A percentile compares a stretch with the other conserved stretches of the same genome.
Conservation (phyloP, 2,797 vertebrate species). For the Alcedo atthis region DNA sequence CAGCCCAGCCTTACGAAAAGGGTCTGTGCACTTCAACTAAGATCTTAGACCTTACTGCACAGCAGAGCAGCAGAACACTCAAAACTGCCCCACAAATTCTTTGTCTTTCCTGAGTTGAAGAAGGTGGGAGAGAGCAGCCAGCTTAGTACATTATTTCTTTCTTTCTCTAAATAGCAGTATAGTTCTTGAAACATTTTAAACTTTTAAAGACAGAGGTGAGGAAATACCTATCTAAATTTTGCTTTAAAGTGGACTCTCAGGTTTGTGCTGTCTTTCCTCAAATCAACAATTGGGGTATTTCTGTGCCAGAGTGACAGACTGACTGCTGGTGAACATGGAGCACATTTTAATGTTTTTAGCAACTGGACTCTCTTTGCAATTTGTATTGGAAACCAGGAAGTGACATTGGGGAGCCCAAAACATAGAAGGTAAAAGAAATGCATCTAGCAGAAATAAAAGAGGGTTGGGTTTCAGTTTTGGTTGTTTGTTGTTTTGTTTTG, state of each 20-base stretch:
- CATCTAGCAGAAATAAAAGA: not conserved
- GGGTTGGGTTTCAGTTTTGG: not conserved
- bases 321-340: not conserved
- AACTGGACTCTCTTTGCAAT: not conserved
- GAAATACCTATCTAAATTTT: not conserved
- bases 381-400: not conserved
- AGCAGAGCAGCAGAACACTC: not conserved
- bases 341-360: not conserved
- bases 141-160: not conserved
- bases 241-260: not conserved
- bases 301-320: not conserved
- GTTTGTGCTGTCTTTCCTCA: not conserved
- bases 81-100: not conserved
- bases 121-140: not conserved
- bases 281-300: not conserved
- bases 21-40: not conserved
- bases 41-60: not conserved
- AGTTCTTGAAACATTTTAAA: not conserved
- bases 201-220: not conserved
- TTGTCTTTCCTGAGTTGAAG: not conserved
- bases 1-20: not conserved
- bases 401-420: not conserved
- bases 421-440: not conserved
- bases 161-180: not conserved
- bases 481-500: not conserved